A percentile compares a stretch with the other conserved stretches of the same genome.
These are phyloP conservation scores for Mystacides longicornis DNA, from an alignment of 2,888 invertebrate genomes.

Conservation along the genomic window DNA sequence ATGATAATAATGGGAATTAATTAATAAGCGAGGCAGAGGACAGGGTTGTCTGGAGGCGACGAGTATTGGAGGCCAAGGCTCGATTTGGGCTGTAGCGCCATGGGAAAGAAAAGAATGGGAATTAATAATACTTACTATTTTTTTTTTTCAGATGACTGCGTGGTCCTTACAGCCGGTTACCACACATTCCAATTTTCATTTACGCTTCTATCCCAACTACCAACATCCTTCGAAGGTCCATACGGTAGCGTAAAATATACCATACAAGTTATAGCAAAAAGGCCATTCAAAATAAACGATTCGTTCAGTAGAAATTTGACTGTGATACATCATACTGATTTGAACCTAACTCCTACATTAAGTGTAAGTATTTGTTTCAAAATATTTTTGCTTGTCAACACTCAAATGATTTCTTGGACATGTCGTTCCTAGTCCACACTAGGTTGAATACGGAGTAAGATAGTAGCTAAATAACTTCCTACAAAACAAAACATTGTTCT, in stretches of 20 bases:
- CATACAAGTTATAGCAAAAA: slow-evolving; percentile 4
- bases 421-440: too few relatives aligned
- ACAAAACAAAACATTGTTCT: too few relatives aligned
- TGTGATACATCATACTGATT: not conserved
- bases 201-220: slow-evolving; percentile 12
- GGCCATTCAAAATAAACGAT: not conserved
- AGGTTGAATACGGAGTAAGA: too few relatives aligned
- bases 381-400: too few relatives aligned
- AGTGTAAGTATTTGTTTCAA: slow-evolving; percentile 4
- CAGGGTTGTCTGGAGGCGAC: too few relatives aligned
- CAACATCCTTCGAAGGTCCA: slow-evolving; percentile 17
- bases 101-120: too few relatives aligned
- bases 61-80: too few relatives aligned
- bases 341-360: not conserved
- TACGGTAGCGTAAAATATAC: slow-evolving; percentile 12
- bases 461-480: too few relatives aligned
- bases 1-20: too few relatives aligned
- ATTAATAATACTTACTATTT: not conserved
- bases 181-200: slow-evolving; percentile 7
- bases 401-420: too few relatives aligned
- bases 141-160: slow-evolving; percentile 8
- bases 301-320: not conserved
- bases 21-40: too few relatives aligned
- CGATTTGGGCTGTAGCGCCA: too few relatives aligned
- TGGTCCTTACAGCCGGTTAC: not conserved